Percentiles rank a stretch among this genome's conserved stretches.
Conservation (phyloP, 2,888 invertebrate genomes). For the Cantharis flavilabris region DNA sequence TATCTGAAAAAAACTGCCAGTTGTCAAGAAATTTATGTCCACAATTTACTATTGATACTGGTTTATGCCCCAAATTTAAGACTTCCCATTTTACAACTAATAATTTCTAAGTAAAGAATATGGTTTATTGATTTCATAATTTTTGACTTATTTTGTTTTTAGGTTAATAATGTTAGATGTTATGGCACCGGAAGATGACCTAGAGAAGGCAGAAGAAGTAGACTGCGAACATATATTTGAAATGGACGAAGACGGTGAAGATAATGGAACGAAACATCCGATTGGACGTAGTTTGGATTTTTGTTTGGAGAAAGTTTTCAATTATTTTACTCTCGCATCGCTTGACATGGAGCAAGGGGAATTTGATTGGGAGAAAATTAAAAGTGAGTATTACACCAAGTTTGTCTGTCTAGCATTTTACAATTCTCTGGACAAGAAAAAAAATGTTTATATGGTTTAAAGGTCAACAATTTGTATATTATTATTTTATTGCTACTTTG, state of each 20-base stretch:
- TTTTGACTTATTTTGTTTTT: slow-evolving; percentile 30
- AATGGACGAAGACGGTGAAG: slow-evolving; percentile 40
- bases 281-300: slow-evolving; percentile 74
- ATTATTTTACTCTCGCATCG: slow-evolving; percentile 68
- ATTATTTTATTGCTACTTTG: neutral
- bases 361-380: slow-evolving; percentile 62
- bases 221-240: slow-evolving; percentile 49
- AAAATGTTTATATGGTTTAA: neutral
- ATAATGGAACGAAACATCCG: slow-evolving; percentile 58
- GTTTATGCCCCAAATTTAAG: slow-evolving; percentile 75
- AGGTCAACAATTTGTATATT: neutral
- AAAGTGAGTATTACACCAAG: slow-evolving; percentile 47
- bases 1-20: slow-evolving; percentile 73
- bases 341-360: slow-evolving; percentile 55
- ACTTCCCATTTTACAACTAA: slow-evolving; percentile 71
- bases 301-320: slow-evolving; percentile 74
- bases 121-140: slow-evolving; percentile 13
- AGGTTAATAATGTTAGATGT: slow-evolving; percentile 79
- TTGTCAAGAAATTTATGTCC: slow-evolving; percentile 74
- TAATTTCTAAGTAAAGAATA: slow-evolving; percentile 73
- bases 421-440: neutral
- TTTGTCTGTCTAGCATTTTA: neutral
- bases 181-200: slow-evolving; percentile 64
- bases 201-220: slow-evolving; percentile 59
- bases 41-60: slow-evolving; percentile 77